A percentile compares a stretch with the other conserved stretches of the same genome.
These are phyloP conservation scores for Sparus aurata DNA, from an alignment of 2,797 vertebrate species.

Conservation along the genomic window DNA sequence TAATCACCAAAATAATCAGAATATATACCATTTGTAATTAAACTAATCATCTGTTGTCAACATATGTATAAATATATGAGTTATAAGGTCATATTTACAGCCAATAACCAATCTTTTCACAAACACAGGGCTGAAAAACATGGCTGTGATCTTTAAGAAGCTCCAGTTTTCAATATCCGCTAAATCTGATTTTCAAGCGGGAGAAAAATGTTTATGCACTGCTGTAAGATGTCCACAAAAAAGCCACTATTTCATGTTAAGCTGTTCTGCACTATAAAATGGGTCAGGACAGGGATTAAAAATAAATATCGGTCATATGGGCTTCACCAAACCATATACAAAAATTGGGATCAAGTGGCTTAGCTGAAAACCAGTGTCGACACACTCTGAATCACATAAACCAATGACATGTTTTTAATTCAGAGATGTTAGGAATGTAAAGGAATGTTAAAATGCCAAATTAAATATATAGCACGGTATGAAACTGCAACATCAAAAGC, in stretches of 20 bases:
- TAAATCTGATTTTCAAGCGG: conserved; percentile 19
- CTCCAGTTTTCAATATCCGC: not conserved
- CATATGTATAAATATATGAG: not conserved
- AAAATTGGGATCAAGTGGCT: conserved; percentile 56
- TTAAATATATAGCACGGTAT: not conserved
- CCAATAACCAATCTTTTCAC: not conserved
- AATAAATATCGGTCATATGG: conserved; percentile 70
- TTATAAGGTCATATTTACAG: no score
- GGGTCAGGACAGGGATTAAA: conserved; percentile 83
- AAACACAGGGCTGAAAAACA: not conserved
- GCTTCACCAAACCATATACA: conserved; percentile 59
- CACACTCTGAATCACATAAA: conserved; percentile 29
- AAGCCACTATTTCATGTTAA: conserved; percentile 64
- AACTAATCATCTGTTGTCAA: not conserved
- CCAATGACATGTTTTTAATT: conserved; percentile 8
- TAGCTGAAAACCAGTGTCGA: conserved; percentile 47
- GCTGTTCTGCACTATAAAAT: conserved; percentile 72
- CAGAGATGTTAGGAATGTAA: not conserved
- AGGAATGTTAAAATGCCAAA: conserved; percentile 1
- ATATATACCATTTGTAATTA: not conserved
- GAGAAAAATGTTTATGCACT: conserved; percentile 27
- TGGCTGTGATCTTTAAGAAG: not conserved
- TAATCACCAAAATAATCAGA: no score
- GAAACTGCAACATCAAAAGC: not conserved
- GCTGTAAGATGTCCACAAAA: conserved; percentile 48